Percentiles rank a stretch among this genome's conserved stretches.
Conservation (phyloP, 2,888 invertebrate genomes). For the Dioctria linearis region DNA sequence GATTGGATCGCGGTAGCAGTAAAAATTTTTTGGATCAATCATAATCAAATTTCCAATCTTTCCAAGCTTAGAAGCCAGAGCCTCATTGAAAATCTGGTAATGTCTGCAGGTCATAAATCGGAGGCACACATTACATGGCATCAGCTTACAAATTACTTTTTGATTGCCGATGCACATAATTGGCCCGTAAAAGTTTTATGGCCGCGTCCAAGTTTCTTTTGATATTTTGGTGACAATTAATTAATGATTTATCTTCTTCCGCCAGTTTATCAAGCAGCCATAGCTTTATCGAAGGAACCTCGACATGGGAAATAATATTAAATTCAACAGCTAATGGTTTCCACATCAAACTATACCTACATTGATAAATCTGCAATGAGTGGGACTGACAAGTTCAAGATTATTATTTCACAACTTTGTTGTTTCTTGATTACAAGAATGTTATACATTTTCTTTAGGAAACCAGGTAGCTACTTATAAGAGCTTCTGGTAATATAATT, state of each 20-base stretch:
- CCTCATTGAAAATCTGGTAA: constrained; percentile 33
- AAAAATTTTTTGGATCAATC: constrained; percentile 51
- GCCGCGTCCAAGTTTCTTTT: background rate
- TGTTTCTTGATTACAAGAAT: background rate
- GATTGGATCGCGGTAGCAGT: constrained; percentile 21
- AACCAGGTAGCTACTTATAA: background rate
- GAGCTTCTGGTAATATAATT: constrained; percentile 17
- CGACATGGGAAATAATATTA: constrained; percentile 2
- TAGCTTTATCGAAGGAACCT: constrained; percentile 5
- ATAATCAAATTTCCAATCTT: constrained; percentile 35
- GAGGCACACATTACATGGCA: constrained; percentile 44
- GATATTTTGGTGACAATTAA: constrained; percentile 47
- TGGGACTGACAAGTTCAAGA: constrained; percentile 20
- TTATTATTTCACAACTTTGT: background rate
- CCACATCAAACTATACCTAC: background rate
- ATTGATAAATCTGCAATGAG: background rate
- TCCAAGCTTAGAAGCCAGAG: background rate
- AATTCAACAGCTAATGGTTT: background rate
- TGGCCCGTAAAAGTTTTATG: constrained; percentile 15
- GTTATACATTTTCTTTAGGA: background rate
- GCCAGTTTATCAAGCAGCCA: background rate
- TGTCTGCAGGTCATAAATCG: constrained; percentile 17
- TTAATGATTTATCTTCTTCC: constrained; percentile 30
- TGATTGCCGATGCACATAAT: constrained; percentile 25
- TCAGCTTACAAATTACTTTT: constrained; percentile 50